Evolutionary conservation across 1,140 invertebrate species (phyloP), one percentile per base, ranked within the genome.

Genomic region (Aphelinus atriplicis): DNA sequence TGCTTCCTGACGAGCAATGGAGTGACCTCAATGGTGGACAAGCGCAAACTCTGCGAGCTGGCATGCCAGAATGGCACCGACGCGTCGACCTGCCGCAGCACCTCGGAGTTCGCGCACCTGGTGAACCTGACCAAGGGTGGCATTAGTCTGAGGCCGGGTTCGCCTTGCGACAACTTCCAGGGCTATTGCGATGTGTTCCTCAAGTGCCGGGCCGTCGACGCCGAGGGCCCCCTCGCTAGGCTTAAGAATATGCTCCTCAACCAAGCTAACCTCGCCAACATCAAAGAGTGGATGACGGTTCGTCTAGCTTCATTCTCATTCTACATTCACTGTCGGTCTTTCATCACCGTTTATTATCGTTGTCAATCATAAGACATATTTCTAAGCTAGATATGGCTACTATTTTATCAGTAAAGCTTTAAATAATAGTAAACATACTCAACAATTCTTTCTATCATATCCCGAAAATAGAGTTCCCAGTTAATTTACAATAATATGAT

Each of bases 111-210:
- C 87, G 93, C 93, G 3, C 85, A 90, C 7, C 82, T 89, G 6
- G 94, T 95, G 45, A 93, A 93, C 50, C 87, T 96, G 75, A 94
- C 95, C 1, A 85, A 89, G 1, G 96, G 95, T 3, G 96, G 96
- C 3, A 96, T 98, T 71, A 95, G 94, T 80, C 88, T 98, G 50
- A 90, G 96, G 72, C 95, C 96, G 71, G 98, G 98, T 48, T 97
- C 97, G 62, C 97, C 98, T 0, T 99, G 98, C 88, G 97, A 99
- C 87, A 98, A 99, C 88, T 99, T 97, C 89, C 95, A 96, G 90
- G 96, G 96, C 68, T 99, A 99, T 88, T 99, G 98, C 89, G 98
- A 99, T 89, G 97, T 99, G 66, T 99, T 99, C 89, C 92, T 97
- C 45, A 98, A 98, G 88, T 99, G 98, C 86, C 92, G 98, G 78